phyloP scores from a whole-genome alignment of 1,140 invertebrate genomes.

The Drosophila nigrodunni region DNA sequence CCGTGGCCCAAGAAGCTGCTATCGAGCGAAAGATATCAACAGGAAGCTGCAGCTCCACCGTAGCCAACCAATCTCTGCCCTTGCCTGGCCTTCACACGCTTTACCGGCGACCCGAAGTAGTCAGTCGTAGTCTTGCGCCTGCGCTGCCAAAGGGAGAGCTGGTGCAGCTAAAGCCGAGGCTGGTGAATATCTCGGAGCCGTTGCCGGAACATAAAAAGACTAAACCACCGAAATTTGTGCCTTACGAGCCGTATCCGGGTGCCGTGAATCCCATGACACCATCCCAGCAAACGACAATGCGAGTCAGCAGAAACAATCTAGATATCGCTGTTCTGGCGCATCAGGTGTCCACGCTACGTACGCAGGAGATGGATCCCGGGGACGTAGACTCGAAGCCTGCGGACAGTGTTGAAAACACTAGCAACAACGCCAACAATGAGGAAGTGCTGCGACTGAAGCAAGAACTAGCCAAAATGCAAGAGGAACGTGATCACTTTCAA shows the following conservation, averaged over 20 bases:
- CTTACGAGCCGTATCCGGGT: constrained; percentile 94
- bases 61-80: constrained; percentile 27
- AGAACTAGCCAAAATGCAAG: constrained; percentile 85
- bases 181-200: constrained; percentile 44
- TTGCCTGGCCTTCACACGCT: constrained; percentile 73
- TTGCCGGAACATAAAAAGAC: constrained; percentile 85
- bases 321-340: constrained; percentile 89
- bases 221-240: constrained; percentile 93
- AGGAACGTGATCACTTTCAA: constrained; percentile 88
- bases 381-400: constrained; percentile 3
- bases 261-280: constrained; percentile 91
- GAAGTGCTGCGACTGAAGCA: constrained; percentile 62
- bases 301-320: constrained; percentile 87
- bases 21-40: constrained; percentile 42
- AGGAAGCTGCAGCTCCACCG: not conserved
- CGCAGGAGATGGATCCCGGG: constrained; percentile 84
- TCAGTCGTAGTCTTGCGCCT: constrained; percentile 64
- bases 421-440: constrained; percentile 77
- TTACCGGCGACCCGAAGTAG: constrained; percentile 64
- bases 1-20: constrained; percentile 48
- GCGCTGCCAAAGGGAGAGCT: constrained; percentile 75
- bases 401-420: constrained; percentile 43
- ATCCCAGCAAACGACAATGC: constrained; percentile 32
- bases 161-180: constrained; percentile 67
- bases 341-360: constrained; percentile 88